Evolutionary conservation across 2,888 invertebrate genomes (phyloP), one percentile per base, ranked within the genome.

Genomic region (Enchytraeus crypticus): DNA sequence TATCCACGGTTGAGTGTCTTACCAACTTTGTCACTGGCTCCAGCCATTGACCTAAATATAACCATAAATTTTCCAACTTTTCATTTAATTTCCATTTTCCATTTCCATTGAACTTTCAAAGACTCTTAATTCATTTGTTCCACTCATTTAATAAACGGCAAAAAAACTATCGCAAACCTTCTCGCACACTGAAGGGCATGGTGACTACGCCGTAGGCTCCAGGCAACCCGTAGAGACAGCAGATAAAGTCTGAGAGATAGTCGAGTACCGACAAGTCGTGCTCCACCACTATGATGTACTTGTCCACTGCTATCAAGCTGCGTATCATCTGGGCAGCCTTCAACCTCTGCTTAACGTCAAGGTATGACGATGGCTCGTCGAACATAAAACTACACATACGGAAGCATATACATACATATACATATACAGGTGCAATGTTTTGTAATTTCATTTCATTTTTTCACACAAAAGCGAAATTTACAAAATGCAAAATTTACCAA

Each of bases 151-250:
- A n/a, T n/a, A n/a, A n/a, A n/a, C n/a, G n/a, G 38, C 8, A 26
- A 5, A 46, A 27, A 23, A 43, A 43, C 5, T 3, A 53, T 21
- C 5, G 18, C 3, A 53, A 61, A 84, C 96, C 98, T 90, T 98
- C 98, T 72, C 98, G 85, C 5, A 98, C 98, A 29, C 96, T 96
- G 84, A 95, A 97, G 57, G 98, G 98, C 92, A 97, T 92, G 79
- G 98, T 99, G 64, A 98, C 98, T 59, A 98, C 98, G 70, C 98
- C 98, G 79, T 98, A 98, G 71, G 93, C 96, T 72, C 96, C 96
- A 64, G 98, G 98, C 57, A 95, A 89, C 60, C 98, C 98, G 80
- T 99, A 98, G 59, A 98, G 82, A 77, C 93, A 92, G 81, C 98
- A 99, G 78, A 98, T 96, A 77, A 96, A 98, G 81, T 98, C 98